Percentiles rank a stretch among this genome's conserved stretches.
Evolutionary conservation across 1,140 invertebrate species (phyloP).

Genomic region (Cheumatopsyche charites): DNA sequence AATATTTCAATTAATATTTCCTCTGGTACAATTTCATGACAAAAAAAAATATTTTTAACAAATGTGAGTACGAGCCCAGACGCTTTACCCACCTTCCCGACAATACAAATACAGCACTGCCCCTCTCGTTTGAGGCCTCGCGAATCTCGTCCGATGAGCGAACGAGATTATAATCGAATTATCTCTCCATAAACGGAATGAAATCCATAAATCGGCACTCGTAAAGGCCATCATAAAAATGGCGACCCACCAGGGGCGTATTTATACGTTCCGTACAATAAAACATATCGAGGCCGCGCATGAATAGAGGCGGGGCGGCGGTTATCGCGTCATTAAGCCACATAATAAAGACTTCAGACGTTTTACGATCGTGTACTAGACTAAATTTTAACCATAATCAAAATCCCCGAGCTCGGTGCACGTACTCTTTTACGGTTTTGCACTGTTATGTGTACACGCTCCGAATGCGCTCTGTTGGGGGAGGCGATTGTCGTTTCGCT

Average conservation of each 20-base stretch:
- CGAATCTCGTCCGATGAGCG: conserved; percentile 19
- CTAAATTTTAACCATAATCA: conserved; percentile 35
- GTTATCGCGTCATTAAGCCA: conserved; percentile 47
- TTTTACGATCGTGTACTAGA: conserved; percentile 40
- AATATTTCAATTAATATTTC: too few species aligned
- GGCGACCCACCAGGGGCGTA: not conserved
- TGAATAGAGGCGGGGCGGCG: conserved; percentile 19
- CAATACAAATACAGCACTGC: too few species aligned
- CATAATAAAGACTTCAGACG: conserved; percentile 43
- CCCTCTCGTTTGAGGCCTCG: too few species aligned
- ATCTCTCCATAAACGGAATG: conserved; percentile 46
- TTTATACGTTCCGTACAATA: too few species aligned
- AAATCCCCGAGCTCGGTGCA: conserved; percentile 11
- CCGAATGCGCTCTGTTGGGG: not conserved
- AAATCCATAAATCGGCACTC: conserved; percentile 48
- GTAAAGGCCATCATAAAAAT: conserved; percentile 46
- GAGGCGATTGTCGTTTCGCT: too few species aligned
- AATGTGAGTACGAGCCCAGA: too few species aligned
- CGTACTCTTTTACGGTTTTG: not conserved
- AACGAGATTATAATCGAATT: conserved; percentile 46
- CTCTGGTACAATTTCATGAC: too few species aligned
- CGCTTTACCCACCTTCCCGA: too few species aligned
- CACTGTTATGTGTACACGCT: not conserved
- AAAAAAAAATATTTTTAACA: too few species aligned
- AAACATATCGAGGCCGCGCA: too few species aligned